phyloP scores from a whole-genome alignment of 2,113 vertebrate genomes.

The Muntiacus reevesi region DNA sequence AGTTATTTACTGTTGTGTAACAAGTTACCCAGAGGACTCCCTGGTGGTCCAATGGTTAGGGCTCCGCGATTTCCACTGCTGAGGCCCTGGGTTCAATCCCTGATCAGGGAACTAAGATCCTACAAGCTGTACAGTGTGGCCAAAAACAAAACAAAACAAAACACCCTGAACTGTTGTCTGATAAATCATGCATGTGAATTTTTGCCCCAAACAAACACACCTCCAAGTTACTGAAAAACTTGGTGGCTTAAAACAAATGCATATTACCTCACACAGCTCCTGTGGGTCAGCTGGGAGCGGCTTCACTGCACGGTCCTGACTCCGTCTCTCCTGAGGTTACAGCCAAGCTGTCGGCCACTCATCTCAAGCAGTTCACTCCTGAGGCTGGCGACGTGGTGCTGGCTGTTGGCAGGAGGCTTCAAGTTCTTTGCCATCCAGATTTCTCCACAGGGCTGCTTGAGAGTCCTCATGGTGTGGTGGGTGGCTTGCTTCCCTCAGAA shows the following conservation, averaged over 20 bases:
- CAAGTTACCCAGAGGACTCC: not conserved
- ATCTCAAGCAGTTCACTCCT: not conserved
- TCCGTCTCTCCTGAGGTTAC: not conserved
- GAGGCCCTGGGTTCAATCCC: not conserved
- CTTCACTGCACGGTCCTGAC: not conserved
- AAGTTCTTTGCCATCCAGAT: not conserved
- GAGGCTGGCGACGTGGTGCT: not conserved
- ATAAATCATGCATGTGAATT: not conserved
- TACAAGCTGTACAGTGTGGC: fast-evolving
- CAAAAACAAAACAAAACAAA: not conserved
- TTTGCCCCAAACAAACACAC: not conserved
- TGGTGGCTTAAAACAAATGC: not conserved
- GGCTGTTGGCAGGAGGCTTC: not conserved
- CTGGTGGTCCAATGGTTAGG: not conserved
- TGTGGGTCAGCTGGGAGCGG: not conserved
- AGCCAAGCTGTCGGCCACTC: not conserved
- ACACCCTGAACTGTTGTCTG: not conserved
- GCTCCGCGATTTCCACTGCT: not conserved
- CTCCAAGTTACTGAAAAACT: not conserved
- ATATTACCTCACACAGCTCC: not conserved
- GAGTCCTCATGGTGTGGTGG: not conserved
- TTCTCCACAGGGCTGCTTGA: not conserved
- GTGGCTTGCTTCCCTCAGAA: not conserved
- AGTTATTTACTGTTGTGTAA: not conserved
- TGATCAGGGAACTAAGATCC: not conserved